Evolutionary conservation across 1,140 invertebrate genomes (phyloP).

Genomic region (Drosophila pachea): DNA sequence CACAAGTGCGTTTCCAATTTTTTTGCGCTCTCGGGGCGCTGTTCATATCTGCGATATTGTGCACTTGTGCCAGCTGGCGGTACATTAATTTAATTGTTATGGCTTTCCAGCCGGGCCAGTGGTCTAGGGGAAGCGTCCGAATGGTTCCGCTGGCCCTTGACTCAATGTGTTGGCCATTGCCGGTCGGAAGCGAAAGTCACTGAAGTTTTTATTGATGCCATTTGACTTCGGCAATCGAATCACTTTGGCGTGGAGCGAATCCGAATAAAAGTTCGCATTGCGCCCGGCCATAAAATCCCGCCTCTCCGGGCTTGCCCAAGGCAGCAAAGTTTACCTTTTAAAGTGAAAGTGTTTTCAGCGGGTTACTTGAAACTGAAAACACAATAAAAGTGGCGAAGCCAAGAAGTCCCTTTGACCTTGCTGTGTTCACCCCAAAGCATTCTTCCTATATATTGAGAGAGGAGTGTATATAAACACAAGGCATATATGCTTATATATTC

Average conservation of each 20-base stretch:
- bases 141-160: constrained; percentile 21
- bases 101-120: constrained; percentile 25
- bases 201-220: constrained; percentile 58
- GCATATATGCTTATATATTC: constrained; percentile 1
- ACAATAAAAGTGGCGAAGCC: constrained; percentile 45
- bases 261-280: constrained; percentile 42
- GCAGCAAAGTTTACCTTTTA: constrained; percentile 45
- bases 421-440: constrained; percentile 12
- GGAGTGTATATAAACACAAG: not conserved
- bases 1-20: not conserved
- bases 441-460: constrained; percentile 6
- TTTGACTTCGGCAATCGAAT: constrained; percentile 55
- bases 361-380: constrained; percentile 35
- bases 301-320: not conserved
- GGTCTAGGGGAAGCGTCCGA: constrained; percentile 16
- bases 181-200: constrained; percentile 28
- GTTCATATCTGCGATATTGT: constrained; percentile 13
- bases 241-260: constrained; percentile 27
- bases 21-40: not conserved
- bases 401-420: constrained; percentile 60
- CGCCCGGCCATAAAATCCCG: constrained; percentile 40
- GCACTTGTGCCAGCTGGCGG: constrained; percentile 32
- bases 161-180: constrained; percentile 24
- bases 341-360: constrained; percentile 42
- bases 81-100: constrained; percentile 50